A percentile compares a stretch with the other conserved stretches of the same genome.
phyloP scores from a whole-genome alignment of 2,888 invertebrate species.

The Lottia scabra region DNA sequence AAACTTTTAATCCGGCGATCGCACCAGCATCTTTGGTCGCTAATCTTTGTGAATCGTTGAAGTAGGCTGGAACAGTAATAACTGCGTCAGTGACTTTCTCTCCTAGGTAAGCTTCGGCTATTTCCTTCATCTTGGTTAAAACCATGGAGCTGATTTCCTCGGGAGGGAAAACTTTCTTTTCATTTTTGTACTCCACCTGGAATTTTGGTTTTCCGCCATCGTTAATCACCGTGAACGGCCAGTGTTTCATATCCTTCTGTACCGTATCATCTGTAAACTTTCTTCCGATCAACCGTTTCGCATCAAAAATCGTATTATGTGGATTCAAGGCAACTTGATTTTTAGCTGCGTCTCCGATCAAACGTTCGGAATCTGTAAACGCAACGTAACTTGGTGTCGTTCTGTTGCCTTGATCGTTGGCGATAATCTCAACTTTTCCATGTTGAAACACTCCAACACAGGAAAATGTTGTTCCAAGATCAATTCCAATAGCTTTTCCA shows the following conservation, averaged over 20 bases:
- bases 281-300: constrained; percentile 61
- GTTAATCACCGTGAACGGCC: constrained; percentile 56
- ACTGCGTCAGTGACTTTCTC: constrained; percentile 69
- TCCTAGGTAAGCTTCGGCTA: constrained; percentile 74
- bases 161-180: constrained; percentile 86
- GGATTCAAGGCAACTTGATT: constrained; percentile 77
- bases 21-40: constrained; percentile 73
- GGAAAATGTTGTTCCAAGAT: constrained; percentile 87
- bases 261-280: constrained; percentile 52
- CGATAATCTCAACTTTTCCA: constrained; percentile 71
- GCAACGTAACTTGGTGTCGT: constrained; percentile 81
- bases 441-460: constrained; percentile 66
- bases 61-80: constrained; percentile 67
- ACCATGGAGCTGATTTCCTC: constrained; percentile 94
- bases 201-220: constrained; percentile 55
- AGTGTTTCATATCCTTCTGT: constrained; percentile 59
- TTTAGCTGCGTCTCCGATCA: constrained; percentile 71
- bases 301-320: constrained; percentile 76
- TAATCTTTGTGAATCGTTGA: constrained; percentile 73
- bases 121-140: constrained; percentile 86
- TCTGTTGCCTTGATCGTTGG: constrained; percentile 75
- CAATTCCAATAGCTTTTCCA: constrained; percentile 81
- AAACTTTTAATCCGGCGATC: constrained; percentile 70
- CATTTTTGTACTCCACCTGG: constrained; percentile 77
- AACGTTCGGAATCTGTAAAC: constrained; percentile 74